Base-by-base conservation (phyloP, 2,113 vertebrate genomes). In the Cheilinus undulatus region DNA sequence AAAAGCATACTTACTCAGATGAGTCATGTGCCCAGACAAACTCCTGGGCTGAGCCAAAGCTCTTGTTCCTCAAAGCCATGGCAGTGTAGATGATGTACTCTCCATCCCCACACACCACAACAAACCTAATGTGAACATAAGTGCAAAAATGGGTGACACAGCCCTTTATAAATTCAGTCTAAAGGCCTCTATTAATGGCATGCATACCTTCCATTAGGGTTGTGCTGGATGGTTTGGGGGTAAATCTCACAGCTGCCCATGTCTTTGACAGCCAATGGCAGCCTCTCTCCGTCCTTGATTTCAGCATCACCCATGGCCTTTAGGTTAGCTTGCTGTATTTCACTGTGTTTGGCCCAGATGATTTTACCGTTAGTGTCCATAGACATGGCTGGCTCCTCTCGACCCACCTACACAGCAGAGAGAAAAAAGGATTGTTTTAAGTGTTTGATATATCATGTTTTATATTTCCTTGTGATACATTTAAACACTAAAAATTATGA, bases 171-270 rank as follows among this genome's bases (percentile, higher is more conserved):
- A 30, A 60, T 17, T 45, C 1, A 32, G 15, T 38, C 3, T 50
- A 12, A 42, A 20, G 15, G 24, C 6, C 22, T 24, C 7, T 23
- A 24, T 4, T 14, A 0, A 24, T 13, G 11, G 8, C 24, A 7
- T 15, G 13, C 71, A 79, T 92, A 98, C 98, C 97, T 94, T 89
- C 98, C 98, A 30, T 99, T 99, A 1, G 98, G 97, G 80, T 99
- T 99, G 85, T 99, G 98, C 77, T 98, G 97, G 84, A 99, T 99
- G 17, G 98, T 99, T 90, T 99, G 98, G 58, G 98, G 98, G 84
- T 99, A 99, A 84, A 99, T 99, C 88, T 99, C 98, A 91, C 97
- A 99, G 89, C 98, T 99, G 67, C 98, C 98, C 98, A 99, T 99
- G 72, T 99, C 98, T 91, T 99, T 99, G 14, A 99, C 98, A 56